Base-by-base conservation (phyloP, 2,113 vertebrate genomes). In the Apteryx owenii region DNA sequence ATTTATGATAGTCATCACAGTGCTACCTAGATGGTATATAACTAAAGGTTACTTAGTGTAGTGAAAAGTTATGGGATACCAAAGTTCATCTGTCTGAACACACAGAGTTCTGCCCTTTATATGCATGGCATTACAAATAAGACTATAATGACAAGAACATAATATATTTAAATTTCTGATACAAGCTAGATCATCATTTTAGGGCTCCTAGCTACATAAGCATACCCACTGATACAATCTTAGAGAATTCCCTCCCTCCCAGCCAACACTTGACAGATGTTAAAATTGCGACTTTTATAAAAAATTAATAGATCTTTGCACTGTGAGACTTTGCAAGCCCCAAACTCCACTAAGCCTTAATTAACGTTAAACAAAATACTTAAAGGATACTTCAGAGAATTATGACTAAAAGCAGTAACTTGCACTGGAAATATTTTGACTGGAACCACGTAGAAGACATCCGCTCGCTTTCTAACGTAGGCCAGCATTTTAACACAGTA, bases 391-490 rank as follows among this genome's bases (percentile, higher is more conserved):
- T 61, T 82, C 53, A 80, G n/a, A 60, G 69, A 93, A 71, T 75
- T 66, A 62, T 21, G 22, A 88, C 64, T 92, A 73, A 50, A 89
- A 92, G 44, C 70, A 85, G 70, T n/a, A 76, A 68, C 29, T 76
- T 68, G 12, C 3, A 68, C 14, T 46, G 44, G 65, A 64, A 96
- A 80, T 73, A 76, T n/a, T 2, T 89, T 71, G 66, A 85, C 29
- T 50, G 40, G 77, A 89, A 64, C 51, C 69, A 60, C 0, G 2
- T 7, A 36, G 0, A 0, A 20, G 71, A 58, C 42, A 76, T 9
- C 40, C 76, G 66, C 56, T 10, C 6, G 48, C 48, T 79, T 36
- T 51, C 50, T 83, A 36, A 7, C 0, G 4, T 7, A 29, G 81
- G 42, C n/a, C 42, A 60, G 1, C 53, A 26, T 17, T 80, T 40